A percentile compares a stretch with the other conserved stretches of the same genome.
Evolutionary conservation across 1,140 invertebrate genomes (phyloP).

Genomic region (Heliconius himera): DNA sequence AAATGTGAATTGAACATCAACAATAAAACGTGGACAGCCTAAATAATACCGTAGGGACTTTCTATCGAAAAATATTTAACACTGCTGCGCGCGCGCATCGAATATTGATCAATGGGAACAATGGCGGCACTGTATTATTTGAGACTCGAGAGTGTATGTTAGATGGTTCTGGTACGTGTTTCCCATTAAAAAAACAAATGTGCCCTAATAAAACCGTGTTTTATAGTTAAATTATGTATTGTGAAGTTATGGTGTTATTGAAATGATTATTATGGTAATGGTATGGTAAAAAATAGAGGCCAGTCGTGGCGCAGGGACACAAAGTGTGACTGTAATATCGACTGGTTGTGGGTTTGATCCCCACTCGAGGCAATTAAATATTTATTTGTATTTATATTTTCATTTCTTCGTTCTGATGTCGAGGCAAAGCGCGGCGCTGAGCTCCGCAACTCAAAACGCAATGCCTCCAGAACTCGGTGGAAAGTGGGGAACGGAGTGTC

Average conservation of each 20-base stretch:
- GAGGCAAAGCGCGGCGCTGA: no score
- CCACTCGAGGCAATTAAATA: no score
- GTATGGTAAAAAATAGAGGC: no score
- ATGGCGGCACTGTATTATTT: slow-evolving; percentile 50
- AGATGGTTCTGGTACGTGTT: not conserved
- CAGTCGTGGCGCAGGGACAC: no score
- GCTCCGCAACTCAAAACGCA: no score
- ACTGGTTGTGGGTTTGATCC: no score
- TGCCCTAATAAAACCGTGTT: not conserved
- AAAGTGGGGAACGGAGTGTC: no score
- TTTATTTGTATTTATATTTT: no score
- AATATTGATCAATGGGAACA: slow-evolving; percentile 66
- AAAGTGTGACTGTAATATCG: no score
- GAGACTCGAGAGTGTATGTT: not conserved
- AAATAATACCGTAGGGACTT: slow-evolving; percentile 58
- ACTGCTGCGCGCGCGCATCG: slow-evolving; percentile 56
- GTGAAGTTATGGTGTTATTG: not conserved
- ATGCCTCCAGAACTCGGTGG: no score
- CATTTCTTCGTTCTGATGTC: no score
- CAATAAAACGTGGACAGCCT: slow-evolving; percentile 39
- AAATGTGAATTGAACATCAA: not conserved
- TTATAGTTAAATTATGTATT: not conserved
- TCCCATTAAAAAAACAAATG: slow-evolving; percentile 5
- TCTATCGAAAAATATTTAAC: slow-evolving; percentile 73
- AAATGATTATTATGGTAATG: no score